phyloP scores from a whole-genome alignment of 2,888 invertebrate genomes.

The Caenorhabditis sp. region DNA sequence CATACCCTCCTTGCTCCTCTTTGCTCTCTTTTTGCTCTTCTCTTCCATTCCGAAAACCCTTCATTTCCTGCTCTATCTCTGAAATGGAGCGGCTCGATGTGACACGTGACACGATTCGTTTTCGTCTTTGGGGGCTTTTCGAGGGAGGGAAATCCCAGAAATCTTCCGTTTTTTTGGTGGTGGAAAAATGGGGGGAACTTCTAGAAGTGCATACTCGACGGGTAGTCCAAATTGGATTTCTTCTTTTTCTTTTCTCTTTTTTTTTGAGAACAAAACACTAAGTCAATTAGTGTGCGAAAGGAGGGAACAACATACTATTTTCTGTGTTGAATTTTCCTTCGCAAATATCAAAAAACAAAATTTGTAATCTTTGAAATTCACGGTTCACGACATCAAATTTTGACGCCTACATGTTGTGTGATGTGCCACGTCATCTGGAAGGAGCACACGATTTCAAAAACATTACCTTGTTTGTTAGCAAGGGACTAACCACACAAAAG shows the following conservation, averaged over 20 bases:
- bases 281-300: not conserved
- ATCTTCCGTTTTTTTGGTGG: not conserved
- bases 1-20: not conserved
- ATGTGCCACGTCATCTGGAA: slow-evolving; percentile 10
- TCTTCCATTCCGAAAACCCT: slow-evolving; percentile 21
- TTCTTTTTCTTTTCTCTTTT: not conserved
- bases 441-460: not conserved
- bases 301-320: not conserved
- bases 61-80: slow-evolving; percentile 45
- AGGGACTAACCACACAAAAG: no score
- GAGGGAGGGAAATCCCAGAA: not conserved
- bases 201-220: not conserved
- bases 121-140: not conserved
- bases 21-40: slow-evolving; percentile 19
- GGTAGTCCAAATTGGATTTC: not conserved
- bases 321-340: not conserved
- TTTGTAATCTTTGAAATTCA: not conserved
- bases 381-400: not conserved
- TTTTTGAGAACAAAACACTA: slow-evolving; percentile 3
- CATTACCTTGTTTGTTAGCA: not conserved
- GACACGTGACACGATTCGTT: slow-evolving; percentile 45
- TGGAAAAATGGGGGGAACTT: not conserved
- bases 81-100: slow-evolving; percentile 30
- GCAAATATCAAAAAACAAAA: no score
- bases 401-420: not conserved